Conservation (phyloP, 2,113 vertebrate species). For the Hassar affinis region DNA sequence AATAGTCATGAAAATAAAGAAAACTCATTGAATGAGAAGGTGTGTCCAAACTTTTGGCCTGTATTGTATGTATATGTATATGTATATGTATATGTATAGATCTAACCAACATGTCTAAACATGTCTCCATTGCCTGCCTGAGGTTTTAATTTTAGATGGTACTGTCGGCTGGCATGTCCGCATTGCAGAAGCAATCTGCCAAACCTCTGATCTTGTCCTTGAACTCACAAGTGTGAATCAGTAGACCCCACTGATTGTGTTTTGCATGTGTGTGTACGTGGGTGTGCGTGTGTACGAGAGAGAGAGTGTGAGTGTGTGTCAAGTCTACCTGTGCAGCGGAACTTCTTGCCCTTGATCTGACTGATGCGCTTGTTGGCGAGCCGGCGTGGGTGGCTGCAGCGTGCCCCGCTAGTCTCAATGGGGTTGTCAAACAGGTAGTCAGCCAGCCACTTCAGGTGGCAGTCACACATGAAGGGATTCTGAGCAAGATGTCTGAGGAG, state of each 20-base stretch:
- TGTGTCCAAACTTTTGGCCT: too few relatives aligned
- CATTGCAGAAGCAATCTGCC: neutral
- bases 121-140: neutral
- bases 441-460: conserved; percentile 98
- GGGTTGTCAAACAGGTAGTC: conserved; percentile 98
- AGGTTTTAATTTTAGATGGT: neutral
- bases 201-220: conserved; percentile 16
- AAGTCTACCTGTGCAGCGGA: conserved; percentile 95
- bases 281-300: neutral
- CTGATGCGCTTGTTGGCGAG: conserved; percentile 98
- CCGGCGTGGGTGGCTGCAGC: conserved; percentile 93
- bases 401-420: conserved; percentile 96
- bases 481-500: conserved; percentile 90
- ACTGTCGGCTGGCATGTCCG: neutral
- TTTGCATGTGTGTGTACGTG: conserved; percentile 9
- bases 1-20: too few relatives aligned
- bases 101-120: neutral
- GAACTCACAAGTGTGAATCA: neutral
- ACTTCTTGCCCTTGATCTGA: conserved; percentile 99
- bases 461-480: conserved; percentile 99
- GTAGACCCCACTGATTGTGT: neutral
- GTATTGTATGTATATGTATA: too few relatives aligned
- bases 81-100: neutral
- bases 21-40: too few relatives aligned
- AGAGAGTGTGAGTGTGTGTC: neutral